Evolutionary conservation across 53 echinoderm and acorn worm species (phyloP).

Genomic region (Holothuria scabra): DNA sequence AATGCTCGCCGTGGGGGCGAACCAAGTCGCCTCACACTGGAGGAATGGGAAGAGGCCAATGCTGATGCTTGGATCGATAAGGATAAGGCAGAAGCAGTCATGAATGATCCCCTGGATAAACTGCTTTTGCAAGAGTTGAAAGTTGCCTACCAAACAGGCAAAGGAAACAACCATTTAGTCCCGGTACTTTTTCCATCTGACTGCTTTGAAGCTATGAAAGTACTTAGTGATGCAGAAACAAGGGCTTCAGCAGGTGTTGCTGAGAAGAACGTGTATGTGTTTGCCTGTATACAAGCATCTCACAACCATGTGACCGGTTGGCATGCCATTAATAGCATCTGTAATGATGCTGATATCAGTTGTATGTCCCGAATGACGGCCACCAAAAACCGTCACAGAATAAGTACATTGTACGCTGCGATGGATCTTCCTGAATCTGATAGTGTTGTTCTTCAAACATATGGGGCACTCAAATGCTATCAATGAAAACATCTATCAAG

Average conservation of each 20-base stretch:
- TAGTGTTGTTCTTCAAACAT: constrained; percentile 56
- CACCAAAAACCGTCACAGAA: constrained; percentile 67
- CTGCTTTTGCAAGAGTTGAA: no score
- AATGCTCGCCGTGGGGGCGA: constrained; percentile 53
- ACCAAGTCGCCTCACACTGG: constrained; percentile 28
- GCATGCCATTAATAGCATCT: constrained; percentile 60
- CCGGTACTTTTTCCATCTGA: constrained; percentile 55
- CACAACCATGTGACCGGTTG: constrained; percentile 61
- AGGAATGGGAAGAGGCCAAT: constrained; percentile 24
- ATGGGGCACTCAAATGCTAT: constrained; percentile 60
- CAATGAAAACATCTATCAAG: constrained; percentile 61
- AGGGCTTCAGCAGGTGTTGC: constrained; percentile 27
- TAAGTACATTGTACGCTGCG: constrained; percentile 61
- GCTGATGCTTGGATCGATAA: constrained; percentile 18
- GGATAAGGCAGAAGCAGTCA: not conserved
- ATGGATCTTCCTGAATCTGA: constrained; percentile 55
- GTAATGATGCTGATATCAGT: constrained; percentile 26
- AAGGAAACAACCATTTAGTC: no score
- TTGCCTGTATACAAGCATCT: constrained; percentile 49
- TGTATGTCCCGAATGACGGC: constrained; percentile 45
- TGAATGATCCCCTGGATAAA: no score
- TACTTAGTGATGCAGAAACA: constrained; percentile 38
- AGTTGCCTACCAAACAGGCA: no score
- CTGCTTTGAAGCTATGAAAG: constrained; percentile 50
- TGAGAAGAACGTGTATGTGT: constrained; percentile 54